phyloP scores from a whole-genome alignment of 2,113 vertebrate genomes.

The Camelus dromedarius region DNA sequence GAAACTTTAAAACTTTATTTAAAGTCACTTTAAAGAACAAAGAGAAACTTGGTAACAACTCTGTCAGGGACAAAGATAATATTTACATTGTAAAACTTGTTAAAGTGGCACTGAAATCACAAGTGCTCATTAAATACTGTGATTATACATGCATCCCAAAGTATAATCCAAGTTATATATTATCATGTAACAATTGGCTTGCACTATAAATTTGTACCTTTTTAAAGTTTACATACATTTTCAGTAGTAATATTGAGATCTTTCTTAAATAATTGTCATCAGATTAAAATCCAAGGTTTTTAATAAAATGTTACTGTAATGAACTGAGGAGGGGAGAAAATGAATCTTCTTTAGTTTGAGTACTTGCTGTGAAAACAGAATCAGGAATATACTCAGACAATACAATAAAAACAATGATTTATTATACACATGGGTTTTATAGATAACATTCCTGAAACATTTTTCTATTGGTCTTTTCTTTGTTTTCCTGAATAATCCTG shows the following conservation, averaged over 20 bases:
- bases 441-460: neutral
- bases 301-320: slow-evolving; percentile 26
- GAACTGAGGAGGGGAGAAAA: neutral
- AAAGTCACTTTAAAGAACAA: slow-evolving; percentile 1
- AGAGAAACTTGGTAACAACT: slow-evolving; percentile 7
- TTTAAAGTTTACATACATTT: neutral
- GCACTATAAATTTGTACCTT: neutral
- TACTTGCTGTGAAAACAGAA: slow-evolving; percentile 11
- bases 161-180: neutral
- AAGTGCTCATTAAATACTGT: neutral
- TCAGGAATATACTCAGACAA: slow-evolving; percentile 9
- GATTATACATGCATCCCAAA: neutral
- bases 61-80: slow-evolving; percentile 29
- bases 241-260: slow-evolving; percentile 12
- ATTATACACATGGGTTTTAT: slow-evolving; percentile 16
- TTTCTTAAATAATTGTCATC: slow-evolving; percentile 39
- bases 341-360: neutral
- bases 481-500: slow-evolving; percentile 31
- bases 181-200: neutral
- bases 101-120: slow-evolving; percentile 17
- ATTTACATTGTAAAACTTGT: slow-evolving; percentile 32
- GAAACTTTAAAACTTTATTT: slow-evolving; percentile 37
- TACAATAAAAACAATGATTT: neutral
- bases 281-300: slow-evolving; percentile 31
- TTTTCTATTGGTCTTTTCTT: slow-evolving; percentile 36